phyloP scores from a whole-genome alignment of 2,797 vertebrate genomes.

The Corythornis leucogaster region DNA sequence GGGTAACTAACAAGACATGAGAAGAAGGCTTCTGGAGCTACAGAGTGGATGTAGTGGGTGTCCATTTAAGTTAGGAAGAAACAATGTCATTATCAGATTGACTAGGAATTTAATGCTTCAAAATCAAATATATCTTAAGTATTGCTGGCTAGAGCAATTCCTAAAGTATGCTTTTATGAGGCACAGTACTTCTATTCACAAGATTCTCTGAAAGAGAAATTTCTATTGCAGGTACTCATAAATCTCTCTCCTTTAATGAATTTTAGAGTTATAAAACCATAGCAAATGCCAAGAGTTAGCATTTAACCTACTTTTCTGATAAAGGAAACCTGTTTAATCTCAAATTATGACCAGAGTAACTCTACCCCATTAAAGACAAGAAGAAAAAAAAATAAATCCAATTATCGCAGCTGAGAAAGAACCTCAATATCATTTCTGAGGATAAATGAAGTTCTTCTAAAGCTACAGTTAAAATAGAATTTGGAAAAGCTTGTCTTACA shows the following conservation, averaged over 20 bases:
- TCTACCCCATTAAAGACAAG: not conserved
- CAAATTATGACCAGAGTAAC: conserved; percentile 3
- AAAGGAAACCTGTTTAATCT: conserved; percentile 22
- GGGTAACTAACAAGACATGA: not conserved
- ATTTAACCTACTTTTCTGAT: conserved; percentile 31
- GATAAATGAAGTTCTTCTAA: not conserved
- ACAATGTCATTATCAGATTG: not conserved
- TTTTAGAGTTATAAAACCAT: conserved; percentile 21
- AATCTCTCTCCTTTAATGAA: conserved; percentile 15
- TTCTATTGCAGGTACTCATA: not conserved
- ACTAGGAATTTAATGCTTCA: not conserved
- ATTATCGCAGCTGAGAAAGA: conserved; percentile 9
- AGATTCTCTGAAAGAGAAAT: not conserved
- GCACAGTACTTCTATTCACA: not conserved
- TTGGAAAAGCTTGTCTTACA: not conserved
- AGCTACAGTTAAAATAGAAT: not conserved
- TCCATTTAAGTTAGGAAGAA: not conserved
- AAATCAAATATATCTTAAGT: not conserved
- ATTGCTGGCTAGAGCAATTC: not conserved
- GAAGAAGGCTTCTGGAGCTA: not conserved
- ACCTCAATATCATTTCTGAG: not conserved
- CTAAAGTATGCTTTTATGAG: not conserved
- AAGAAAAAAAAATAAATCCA: not conserved
- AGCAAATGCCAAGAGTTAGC: conserved; percentile 16
- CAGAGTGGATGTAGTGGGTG: not conserved